Evolutionary conservation across 92 coral and sea anemone genomes (phyloP).

Genomic region (Porites lobata): DNA sequence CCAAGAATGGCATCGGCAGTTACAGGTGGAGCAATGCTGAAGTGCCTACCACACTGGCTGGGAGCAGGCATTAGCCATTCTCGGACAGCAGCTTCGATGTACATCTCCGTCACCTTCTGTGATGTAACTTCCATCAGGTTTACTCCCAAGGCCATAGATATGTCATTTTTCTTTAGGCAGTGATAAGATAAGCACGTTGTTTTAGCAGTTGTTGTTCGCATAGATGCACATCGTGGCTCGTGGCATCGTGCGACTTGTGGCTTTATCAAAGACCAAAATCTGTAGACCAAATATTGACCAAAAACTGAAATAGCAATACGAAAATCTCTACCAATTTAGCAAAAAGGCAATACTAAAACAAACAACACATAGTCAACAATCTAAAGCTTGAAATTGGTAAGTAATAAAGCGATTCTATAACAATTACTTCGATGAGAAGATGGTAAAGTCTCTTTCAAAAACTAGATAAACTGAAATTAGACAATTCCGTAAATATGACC

Average conservation of each 20-base stretch:
- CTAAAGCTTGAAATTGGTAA: too few species aligned
- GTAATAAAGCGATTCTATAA: too few species aligned
- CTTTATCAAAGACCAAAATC: background rate
- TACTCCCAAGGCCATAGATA: background rate
- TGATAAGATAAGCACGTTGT: conserved; percentile 47
- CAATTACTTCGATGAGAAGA: too few species aligned
- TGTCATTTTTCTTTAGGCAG: conserved; percentile 27
- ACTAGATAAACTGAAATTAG: too few species aligned
- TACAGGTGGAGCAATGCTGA: conserved; percentile 7
- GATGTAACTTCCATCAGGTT: conserved; percentile 4
- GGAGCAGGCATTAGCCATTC: conserved; percentile 44
- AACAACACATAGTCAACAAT: too few species aligned
- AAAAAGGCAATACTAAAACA: background rate
- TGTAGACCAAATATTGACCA: background rate
- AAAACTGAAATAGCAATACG: too few species aligned
- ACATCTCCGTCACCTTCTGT: background rate
- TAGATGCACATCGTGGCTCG: background rate
- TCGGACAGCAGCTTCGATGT: conserved; percentile 17
- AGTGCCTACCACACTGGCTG: conserved; percentile 19
- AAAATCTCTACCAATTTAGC: background rate
- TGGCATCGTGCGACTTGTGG: background rate
- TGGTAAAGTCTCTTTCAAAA: too few species aligned
- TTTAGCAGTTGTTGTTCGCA: background rate
- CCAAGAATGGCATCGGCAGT: conserved; percentile 30
- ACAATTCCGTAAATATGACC: too few species aligned